Percentiles rank a stretch among this genome's conserved stretches.
These are phyloP conservation scores for Labeo rohita DNA, from an alignment of 2,113 vertebrate genomes.

Conservation along the genomic window DNA sequence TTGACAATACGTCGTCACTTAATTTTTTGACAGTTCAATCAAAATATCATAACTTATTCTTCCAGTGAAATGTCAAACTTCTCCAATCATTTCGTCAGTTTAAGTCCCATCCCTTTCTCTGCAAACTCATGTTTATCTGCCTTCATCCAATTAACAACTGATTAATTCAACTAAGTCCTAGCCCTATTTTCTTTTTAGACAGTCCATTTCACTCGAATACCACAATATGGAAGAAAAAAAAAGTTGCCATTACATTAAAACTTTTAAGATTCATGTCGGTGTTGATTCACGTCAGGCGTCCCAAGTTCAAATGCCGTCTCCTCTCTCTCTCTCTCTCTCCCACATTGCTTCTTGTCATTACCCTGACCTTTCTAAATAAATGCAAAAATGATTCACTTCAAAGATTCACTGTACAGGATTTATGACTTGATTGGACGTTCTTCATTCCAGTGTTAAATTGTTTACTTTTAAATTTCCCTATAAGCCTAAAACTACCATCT, in stretches of 20 bases:
- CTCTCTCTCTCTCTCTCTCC: too few relatives aligned
- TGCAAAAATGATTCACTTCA: too few relatives aligned
- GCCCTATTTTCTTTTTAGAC: background rate
- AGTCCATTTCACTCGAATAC: background rate
- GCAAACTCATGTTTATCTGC: background rate
- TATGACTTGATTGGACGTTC: background rate
- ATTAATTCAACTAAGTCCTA: background rate
- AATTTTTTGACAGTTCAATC: background rate
- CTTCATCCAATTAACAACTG: background rate
- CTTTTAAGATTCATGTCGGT: too few relatives aligned
- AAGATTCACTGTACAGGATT: background rate
- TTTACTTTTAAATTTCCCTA: background rate
- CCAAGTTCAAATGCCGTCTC: too few relatives aligned
- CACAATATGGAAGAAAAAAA: background rate
- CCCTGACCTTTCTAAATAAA: too few relatives aligned
- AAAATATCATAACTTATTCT: background rate
- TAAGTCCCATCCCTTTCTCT: background rate
- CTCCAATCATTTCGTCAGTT: too few relatives aligned
- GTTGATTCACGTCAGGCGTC: too few relatives aligned
- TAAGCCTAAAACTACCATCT: background rate
- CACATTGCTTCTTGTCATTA: too few relatives aligned
- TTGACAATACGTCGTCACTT: too few relatives aligned
- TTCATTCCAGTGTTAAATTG: constrained; percentile 1
- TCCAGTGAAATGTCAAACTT: background rate
- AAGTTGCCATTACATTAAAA: background rate